Base-by-base conservation (phyloP, 2,797 vertebrate species). In the Pseudochirops corinnae region DNA sequence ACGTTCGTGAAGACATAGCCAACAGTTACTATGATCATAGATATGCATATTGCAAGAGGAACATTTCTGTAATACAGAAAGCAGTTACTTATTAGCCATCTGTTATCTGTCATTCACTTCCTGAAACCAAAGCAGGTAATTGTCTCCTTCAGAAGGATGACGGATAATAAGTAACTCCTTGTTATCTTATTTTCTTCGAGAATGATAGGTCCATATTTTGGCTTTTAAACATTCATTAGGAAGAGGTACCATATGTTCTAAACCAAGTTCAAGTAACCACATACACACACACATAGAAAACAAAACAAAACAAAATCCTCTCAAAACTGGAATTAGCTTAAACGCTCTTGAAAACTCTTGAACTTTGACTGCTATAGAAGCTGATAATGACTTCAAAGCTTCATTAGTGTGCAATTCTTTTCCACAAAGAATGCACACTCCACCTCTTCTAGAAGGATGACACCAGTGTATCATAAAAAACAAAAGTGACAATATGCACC, bases 11-110 rank as follows among this genome's bases (percentile, higher is more conserved):
- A 98, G 96, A 99, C 99, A 24, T 99, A 99, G 98, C 99, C 99
- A 94, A 98, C 91, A 39, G 99, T 99, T 97, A 99, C 99, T 91
- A 99, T 99, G 90, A 95, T 99, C 99, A 99, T 99, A 98, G 99
- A 99, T 98, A 99, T 99, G 94, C 99, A 99, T 98, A 99, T 99
- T 60, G 99, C 99, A 56, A 99, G 98, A 46, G 99, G 99, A 94
- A 99, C 97, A 11, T 99, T 99, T 99, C 99, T 99, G 99, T 98
- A 99, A 99, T 62, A 96, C 96, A 98, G 96, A 98, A 98, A 97
- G 92, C 74, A 98, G 97, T 95, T 93, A 90, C 93, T 96, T 95
- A 97, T 97, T 98, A 97, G 94, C 96, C 97, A 96, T 94, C 95
- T 97, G 93, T 14, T 95, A 82, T 52, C 93, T 96, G 93, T 96